Evolutionary conservation across 1,140 invertebrate genomes (phyloP), one percentile per base, ranked within the genome.

Genomic region (Lepidurus couesii): DNA sequence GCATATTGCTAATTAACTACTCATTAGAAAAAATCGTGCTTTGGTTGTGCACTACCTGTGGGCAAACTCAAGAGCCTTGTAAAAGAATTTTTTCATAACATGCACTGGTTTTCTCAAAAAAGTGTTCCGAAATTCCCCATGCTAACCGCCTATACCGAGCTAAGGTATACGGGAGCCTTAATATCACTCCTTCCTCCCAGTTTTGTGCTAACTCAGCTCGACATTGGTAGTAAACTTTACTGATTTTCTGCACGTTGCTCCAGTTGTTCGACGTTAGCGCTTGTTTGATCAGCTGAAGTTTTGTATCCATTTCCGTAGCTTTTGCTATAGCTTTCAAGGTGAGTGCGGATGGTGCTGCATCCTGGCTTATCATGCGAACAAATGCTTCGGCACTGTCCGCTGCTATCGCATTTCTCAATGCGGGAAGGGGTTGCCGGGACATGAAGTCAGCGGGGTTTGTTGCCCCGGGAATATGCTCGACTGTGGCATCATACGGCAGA

Each of bases 371-470:
- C 21, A 65, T n/a, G 13, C 42, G 45, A 8, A 77, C 43, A 16
- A 47, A 47, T 65, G 45, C 16, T 34, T 77, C 76, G 9, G 76
- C 74, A 7, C 44, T 16, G 45, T 11, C 44, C 9, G 76, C 65
- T n/a, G 47, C 26, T 9, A 77, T 34, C 13, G 44, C 76, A 26
- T 45, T 24, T 11, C 34, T 34, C 13, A 8, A n/a, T 1, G 16
- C 21, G 6, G 7, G 34, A n/a, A 65, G 3, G 9, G 76, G 76
- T 47, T 53, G 76, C 1, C 76, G 44, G 1, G 76, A 77, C 6
- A 77, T 44, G 6, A 47, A 77, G 13, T 77, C 44, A 7, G 76
- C 76, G 13, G 76, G 76, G 24, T 77, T 77, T 73, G 44, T 77
- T 7, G 44, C 44, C 2, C 76, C 76, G 2, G 76, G n/a, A 3